Percentiles rank a stretch among this genome's conserved stretches.
Conservation (phyloP, 2,797 vertebrate genomes). For the Sarcoramphus papa region DNA sequence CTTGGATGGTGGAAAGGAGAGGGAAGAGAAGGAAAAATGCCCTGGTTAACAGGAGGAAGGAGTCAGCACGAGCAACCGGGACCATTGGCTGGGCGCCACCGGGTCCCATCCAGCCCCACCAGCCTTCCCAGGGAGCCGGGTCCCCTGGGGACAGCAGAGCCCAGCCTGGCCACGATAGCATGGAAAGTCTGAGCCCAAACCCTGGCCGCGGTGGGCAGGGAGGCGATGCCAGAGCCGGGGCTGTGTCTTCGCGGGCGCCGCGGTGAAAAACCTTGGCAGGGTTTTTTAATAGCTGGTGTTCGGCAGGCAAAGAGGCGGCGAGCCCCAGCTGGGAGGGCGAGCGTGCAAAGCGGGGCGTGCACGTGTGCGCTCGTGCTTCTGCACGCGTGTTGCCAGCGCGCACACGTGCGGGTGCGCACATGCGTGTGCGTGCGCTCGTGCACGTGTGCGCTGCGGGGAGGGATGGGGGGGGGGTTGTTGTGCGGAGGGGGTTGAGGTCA, state of each 20-base stretch:
- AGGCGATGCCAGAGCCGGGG: neutral
- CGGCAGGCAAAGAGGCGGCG: fast-evolving
- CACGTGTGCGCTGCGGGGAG: neutral
- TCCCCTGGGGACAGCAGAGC: neutral
- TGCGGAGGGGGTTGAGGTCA: neutral
- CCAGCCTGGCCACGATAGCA: fast-evolving
- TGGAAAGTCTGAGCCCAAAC: neutral
- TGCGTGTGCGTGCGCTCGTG: fast-evolving
- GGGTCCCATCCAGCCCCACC: neutral
- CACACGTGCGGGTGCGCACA: fast-evolving
- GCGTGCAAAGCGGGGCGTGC: fast-evolving
- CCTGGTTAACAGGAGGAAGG: neutral
- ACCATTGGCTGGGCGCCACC: neutral
- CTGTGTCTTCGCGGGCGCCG: fast-evolving
- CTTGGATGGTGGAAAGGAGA: neutral
- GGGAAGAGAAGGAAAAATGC: neutral
- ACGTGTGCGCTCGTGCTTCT: fast-evolving
- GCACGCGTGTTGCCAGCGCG: fast-evolving
- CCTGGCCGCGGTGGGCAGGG: fast-evolving
- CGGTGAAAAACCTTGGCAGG: neutral
- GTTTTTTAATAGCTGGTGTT: neutral
- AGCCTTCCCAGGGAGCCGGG: neutral
- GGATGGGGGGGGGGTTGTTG: no score
- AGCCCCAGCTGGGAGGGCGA: fast-evolving
- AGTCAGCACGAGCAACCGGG: neutral